Evolutionary conservation across 2,888 invertebrate species (phyloP).

Genomic region (Rhamphomyia laevipes): DNA sequence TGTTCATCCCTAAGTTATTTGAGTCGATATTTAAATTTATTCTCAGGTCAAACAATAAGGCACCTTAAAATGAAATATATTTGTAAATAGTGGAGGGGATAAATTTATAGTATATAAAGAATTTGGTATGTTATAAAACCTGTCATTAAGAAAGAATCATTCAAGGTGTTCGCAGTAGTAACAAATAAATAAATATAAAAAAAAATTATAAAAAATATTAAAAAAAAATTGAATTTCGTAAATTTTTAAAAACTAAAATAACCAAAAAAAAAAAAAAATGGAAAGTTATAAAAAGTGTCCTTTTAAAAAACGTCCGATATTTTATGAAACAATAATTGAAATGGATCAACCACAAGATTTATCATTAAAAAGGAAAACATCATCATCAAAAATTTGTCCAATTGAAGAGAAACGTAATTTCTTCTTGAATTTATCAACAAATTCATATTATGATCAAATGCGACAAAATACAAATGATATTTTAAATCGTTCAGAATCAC

Average conservation of each 20-base stretch:
- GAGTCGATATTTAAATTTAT: not conserved
- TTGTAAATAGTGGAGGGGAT: not conserved
- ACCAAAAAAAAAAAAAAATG: slow-evolving; percentile 38
- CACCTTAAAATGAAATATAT: not conserved
- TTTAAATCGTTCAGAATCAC: not conserved
- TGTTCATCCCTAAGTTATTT: not conserved
- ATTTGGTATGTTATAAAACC: slow-evolving; percentile 21
- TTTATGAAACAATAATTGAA: slow-evolving; percentile 53
- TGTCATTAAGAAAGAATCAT: slow-evolving; percentile 31
- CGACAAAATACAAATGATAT: not conserved
- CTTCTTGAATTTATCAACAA: slow-evolving; percentile 28
- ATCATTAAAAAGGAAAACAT: slow-evolving; percentile 21
- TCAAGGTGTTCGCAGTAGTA: slow-evolving; percentile 22
- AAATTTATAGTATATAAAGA: not conserved
- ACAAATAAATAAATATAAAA: slow-evolving; percentile 1
- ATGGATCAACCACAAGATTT: slow-evolving; percentile 32
- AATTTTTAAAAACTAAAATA: slow-evolving; percentile 17
- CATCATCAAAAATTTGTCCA: slow-evolving; percentile 13
- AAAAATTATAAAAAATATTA: slow-evolving; percentile 14
- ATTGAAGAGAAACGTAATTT: slow-evolving; percentile 27
- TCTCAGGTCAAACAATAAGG: not conserved
- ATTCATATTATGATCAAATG: slow-evolving; percentile 13
- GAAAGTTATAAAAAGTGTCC: slow-evolving; percentile 81
- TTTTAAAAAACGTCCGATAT: slow-evolving; percentile 78
- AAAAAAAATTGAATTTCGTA: too few species aligned